phyloP scores from a whole-genome alignment of 2,797 vertebrate genomes.

The Phrynocephalus vlangalii region DNA sequence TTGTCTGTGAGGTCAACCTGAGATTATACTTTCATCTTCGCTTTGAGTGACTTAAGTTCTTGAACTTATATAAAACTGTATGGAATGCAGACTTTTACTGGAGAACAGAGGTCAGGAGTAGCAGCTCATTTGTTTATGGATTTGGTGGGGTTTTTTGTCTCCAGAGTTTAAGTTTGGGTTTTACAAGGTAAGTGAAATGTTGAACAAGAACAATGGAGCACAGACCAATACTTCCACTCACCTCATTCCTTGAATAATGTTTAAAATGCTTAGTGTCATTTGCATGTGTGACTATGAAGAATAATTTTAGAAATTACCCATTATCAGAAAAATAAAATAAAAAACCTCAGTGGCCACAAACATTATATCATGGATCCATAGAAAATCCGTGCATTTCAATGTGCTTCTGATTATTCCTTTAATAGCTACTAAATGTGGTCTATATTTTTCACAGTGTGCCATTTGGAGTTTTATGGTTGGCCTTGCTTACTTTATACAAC shows the following conservation, averaged over 20 bases:
- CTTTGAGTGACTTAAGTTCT: conserved; percentile 12
- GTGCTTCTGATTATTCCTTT: conserved; percentile 59
- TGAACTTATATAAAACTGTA: not conserved
- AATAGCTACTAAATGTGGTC: conserved; percentile 53
- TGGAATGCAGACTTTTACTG: conserved; percentile 17
- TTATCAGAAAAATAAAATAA: conserved; percentile 61
- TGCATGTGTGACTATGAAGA: conserved; percentile 50
- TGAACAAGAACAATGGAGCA: conserved; percentile 35
- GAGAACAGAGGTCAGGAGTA: conserved; percentile 43
- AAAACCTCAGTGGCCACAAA: conserved; percentile 50
- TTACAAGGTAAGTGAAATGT: conserved; percentile 20
- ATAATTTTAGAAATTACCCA: conserved; percentile 60
- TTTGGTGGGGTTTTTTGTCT: not conserved
- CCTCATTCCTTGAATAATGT: conserved; percentile 38
- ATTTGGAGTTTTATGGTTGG: conserved; percentile 55
- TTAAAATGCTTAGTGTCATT: conserved; percentile 35
- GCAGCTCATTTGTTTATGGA: not conserved
- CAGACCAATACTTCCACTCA: conserved; percentile 13
- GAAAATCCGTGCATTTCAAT: conserved; percentile 52
- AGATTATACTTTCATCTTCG: conserved; percentile 27
- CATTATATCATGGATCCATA: conserved; percentile 8
- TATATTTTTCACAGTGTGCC: conserved; percentile 46
- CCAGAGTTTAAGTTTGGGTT: not conserved
- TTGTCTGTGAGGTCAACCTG: conserved; percentile 23
- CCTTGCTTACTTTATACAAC: conserved; percentile 51